Base-by-base conservation (phyloP, 1,140 invertebrate species). In the Wasmannia auropunctata region DNA sequence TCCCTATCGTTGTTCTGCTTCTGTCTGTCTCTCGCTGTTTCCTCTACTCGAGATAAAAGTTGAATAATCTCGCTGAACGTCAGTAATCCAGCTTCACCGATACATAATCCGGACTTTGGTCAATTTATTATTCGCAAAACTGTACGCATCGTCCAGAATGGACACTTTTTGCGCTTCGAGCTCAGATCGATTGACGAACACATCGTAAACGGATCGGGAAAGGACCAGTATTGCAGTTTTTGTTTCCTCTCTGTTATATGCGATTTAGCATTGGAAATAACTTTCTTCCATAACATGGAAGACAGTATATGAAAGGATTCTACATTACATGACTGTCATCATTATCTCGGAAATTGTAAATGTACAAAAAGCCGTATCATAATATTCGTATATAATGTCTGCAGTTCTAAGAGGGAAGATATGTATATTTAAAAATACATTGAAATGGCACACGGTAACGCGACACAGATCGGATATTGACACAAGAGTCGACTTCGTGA, bases 81-180 rank as follows among this genome's bases (percentile, higher is more conserved):
- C 19, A n/a, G 88, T 80, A 89, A 90, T 90, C 62, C 86, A 49
- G 31, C 43, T 63, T 40, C 75, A 75, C 63, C 75, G 62, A 90
- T 90, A 90, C 87, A 90, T 90, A 87, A 90, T 90, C 88, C 70
- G 31, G 22, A 43, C 76, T 86, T 88, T 74, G 70, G 89, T 90
- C 90, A 91, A 90, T 90, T 90, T 90, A 90, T 90, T 90, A 90
- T 90, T 90, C 86, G 37, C 51, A 60, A 62, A 65, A 87, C 74
- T 60, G 49, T 58, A 51, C 54, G 19, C 60, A 54, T 4, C n/a
- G 49, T 1, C 2, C 40, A 49, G 60, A 67, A 40, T 14, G 84
- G 25, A 49, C 56, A 51, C 60, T 88, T 87, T 79, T 87, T 79
- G 63, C 67, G 43, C 54, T 70, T 72, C 74, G 58, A 54, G 37